phyloP scores from a whole-genome alignment of 2,113 vertebrate species.

The Thamnophis sirtalis region DNA sequence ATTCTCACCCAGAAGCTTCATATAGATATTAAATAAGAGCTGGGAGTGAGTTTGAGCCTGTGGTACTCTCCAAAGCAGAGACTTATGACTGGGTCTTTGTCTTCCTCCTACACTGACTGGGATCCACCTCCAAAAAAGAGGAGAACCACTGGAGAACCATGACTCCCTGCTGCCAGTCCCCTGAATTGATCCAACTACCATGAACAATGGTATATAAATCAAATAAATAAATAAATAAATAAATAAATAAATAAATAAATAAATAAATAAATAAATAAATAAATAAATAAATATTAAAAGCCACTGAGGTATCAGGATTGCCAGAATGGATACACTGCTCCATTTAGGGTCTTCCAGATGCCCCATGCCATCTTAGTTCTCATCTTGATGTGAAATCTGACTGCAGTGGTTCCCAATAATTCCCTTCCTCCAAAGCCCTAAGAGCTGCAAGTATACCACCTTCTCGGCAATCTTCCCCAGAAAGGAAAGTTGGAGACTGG shows the following conservation, averaged over 20 bases:
- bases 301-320: not conserved
- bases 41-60: not conserved
- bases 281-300: too few relatives aligned
- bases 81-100: not conserved
- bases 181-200: not conserved
- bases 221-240: too few relatives aligned
- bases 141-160: not conserved
- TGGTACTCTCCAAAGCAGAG: not conserved
- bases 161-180: not conserved
- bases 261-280: too few relatives aligned
- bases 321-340: not conserved
- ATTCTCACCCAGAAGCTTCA: not conserved
- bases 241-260: too few relatives aligned
- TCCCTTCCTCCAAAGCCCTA: not conserved
- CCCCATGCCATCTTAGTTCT: not conserved
- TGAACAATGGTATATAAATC: not conserved
- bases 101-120: not conserved
- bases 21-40: not conserved
- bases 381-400: not conserved
- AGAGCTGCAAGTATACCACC: not conserved
- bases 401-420: not conserved
- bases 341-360: not conserved
- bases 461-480: not conserved
- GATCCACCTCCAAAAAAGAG: not conserved
- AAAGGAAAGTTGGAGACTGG: not conserved